Base-by-base conservation (phyloP, 1,140 invertebrate genomes). In the Halesus radiatus region DNA sequence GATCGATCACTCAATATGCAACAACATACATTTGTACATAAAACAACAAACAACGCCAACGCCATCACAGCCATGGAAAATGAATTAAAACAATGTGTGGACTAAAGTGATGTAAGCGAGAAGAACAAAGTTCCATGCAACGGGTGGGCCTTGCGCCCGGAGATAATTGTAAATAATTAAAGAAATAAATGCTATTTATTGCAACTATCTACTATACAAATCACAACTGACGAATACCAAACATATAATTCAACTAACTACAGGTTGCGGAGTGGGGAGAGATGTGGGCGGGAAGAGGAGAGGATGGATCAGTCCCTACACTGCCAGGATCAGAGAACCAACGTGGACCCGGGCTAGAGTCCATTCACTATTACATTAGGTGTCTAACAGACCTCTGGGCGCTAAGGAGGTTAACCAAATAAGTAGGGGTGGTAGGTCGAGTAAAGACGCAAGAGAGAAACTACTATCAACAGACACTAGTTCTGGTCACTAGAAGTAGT, bases 41-140 rank as follows among this genome's bases (percentile, higher is more conserved):
- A 56, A 56, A 74, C 78, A 79, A 64, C 37, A 45, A n/a, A n/a
- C n/a, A n/a, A n/a, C n/a, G 7, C 4, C 32, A 56, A 80, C 76
- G 70, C 62, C 66, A 75, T 81, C 79, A 79, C 74, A 29, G 29
- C 26, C 45, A 54, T 29, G 23, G 77, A 79, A 78, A 32, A 68
- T 53, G 15, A 52, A 66, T 29, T 16, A 22, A 66, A 66, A 45
- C 37, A 66, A 32, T 66, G 29, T 66, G 62, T 66, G 62, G 62
- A 52, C 68, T 23, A 83, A 45, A 45, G 37, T 45, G 8, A 13
- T 45, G 37, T 54, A 83, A 83, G 80, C 80, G 73, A 83, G 81
- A 83, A 83, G 82, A 81, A 81, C 72, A 73, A 79, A 68, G 37
- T 75, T 81, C 82, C 82, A 83, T 83, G 82, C 82, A 81, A 64